Base-by-base conservation (phyloP, 1,140 invertebrate genomes). In the Prorops nasuta region DNA sequence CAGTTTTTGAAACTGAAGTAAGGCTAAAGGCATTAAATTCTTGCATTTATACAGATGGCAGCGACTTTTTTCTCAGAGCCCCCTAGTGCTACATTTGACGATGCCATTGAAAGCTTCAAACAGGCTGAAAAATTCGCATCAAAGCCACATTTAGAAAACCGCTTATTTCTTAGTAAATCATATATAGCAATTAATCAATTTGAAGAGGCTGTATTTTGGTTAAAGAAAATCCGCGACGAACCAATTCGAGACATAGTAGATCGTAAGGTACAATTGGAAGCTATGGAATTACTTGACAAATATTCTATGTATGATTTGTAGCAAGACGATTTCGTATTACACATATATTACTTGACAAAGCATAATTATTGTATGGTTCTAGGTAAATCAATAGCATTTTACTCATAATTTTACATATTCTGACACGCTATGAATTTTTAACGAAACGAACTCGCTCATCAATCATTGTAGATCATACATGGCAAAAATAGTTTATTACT, bases 111-210 rank as follows among this genome's bases (percentile, higher is more conserved):
- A 18, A 73, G 84, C 64, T 86, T 91, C 46, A 51, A 83, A 44
- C 74, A 82, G 62, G 86, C 87, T 16, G 86, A 90, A 54, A 73
- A 74, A 46, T 66, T 89, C 9, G 80, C 79, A 34, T 69, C 71
- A 21, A 63, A 76, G 36, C 79, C 81, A 19, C 85, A 87, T 79
- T 84, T 89, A 64, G 84, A 89, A 60, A 91, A 90, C 66, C 77
- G 81, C 52, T 72, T 90, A 14, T 84, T 80, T 58, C 72, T 91
- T 47, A 87, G 84, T 16, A 90, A 90, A 71, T 85, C 84, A 66
- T 81, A 83, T 58, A 79, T 88, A 53, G 78, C 76, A 37, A 58
- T 79, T 46, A 75, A 71, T 22, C 66, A 84, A 7, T 81, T 82
- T 56, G 42, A 76, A 36, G 67, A 80, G 46, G 86, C 80, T n/a